Evolutionary conservation across 2,888 invertebrate genomes (phyloP), one percentile per base, ranked within the genome.

Genomic region (Meta bourneti): DNA sequence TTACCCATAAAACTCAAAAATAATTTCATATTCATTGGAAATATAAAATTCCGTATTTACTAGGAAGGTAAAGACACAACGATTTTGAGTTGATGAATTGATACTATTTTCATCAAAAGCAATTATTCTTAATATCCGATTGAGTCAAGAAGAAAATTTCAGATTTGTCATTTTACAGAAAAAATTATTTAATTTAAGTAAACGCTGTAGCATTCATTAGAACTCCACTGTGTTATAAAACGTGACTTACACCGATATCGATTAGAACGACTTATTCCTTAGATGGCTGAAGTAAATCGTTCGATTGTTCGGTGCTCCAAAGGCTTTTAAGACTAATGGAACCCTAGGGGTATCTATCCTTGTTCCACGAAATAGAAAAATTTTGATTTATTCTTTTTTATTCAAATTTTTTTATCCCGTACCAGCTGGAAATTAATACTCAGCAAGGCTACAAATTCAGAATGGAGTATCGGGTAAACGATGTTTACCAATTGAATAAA

Each of bases 321-420:
- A 75, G 72, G 89, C 89, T 89, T 89, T 89, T 89, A 89, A 89
- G 89, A 89, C 89, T 89, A 89, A 89, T 89, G 89, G 89, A 89
- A 51, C 89, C 83, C 52, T 77, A 48, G 52, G 83, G 89, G 69
- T 80, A 81, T 81, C 70, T 34, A 52, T 81, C 48, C 81, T 48
- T 84, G 74, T 74, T 52, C 72, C 84, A 61, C 74, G 34, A 54
- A 84, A 61, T 84, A 75, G 84, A 54, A 84, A 61, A 74, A 84
- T 84, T 79, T 84, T 84, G 84, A 84, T 61, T 75, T 54, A 61
- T 61, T 75, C 61, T 84, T 75, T 84, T 34, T 83, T 16, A 20
- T 72, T 83, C 72, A 61, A 61, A 16, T 61, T 61, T n/a, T 84
- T 61, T n/a, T 16, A 78, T 52, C 51, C 77, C 52, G 52, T n/a